Evolutionary conservation across 1,140 invertebrate genomes (phyloP).

Genomic region (Drosophila murphyi): DNA sequence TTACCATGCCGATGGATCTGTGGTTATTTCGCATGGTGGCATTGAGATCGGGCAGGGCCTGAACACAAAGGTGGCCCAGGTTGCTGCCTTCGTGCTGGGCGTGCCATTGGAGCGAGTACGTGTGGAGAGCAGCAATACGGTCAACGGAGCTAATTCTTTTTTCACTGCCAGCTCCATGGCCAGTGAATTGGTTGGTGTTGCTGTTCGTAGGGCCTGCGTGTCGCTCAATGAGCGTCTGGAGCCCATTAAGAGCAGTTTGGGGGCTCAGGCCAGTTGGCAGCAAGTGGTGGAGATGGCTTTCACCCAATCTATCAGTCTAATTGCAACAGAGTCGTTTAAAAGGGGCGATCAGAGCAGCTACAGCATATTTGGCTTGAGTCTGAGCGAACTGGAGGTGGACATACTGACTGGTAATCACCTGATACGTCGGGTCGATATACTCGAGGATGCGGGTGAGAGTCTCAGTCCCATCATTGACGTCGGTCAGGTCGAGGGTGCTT

Average conservation of each 20-base stretch:
- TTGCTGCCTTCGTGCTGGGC: conserved; percentile 89
- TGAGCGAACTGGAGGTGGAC: conserved; percentile 89
- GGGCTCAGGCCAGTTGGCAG: conserved; percentile 87
- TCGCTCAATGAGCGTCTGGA: conserved; percentile 87
- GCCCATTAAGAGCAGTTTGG: conserved; percentile 87
- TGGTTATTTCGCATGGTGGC: conserved; percentile 88
- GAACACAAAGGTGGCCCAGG: conserved; percentile 89
- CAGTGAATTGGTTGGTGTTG: conserved; percentile 89
- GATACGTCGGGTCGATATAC: conserved; percentile 88
- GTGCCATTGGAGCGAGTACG: conserved; percentile 89
- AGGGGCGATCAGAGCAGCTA: conserved; percentile 72
- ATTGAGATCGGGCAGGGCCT: conserved; percentile 91
- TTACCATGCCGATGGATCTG: conserved; percentile 88
- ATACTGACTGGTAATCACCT: conserved; percentile 89
- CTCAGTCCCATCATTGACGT: conserved; percentile 90
- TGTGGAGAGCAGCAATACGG: conserved; percentile 88
- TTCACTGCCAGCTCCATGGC: conserved; percentile 89
- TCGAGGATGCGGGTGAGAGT: conserved; percentile 90
- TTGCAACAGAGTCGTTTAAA: conserved; percentile 86
- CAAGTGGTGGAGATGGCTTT: conserved; percentile 87
- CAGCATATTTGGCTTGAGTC: conserved; percentile 87
- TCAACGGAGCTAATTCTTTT: conserved; percentile 88
- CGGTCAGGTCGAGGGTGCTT: conserved; percentile 91
- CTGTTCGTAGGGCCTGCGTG: conserved; percentile 89
- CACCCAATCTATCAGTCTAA: conserved; percentile 87